phyloP scores from a whole-genome alignment of 2,888 invertebrate species.

The Cylloceria caligata region DNA sequence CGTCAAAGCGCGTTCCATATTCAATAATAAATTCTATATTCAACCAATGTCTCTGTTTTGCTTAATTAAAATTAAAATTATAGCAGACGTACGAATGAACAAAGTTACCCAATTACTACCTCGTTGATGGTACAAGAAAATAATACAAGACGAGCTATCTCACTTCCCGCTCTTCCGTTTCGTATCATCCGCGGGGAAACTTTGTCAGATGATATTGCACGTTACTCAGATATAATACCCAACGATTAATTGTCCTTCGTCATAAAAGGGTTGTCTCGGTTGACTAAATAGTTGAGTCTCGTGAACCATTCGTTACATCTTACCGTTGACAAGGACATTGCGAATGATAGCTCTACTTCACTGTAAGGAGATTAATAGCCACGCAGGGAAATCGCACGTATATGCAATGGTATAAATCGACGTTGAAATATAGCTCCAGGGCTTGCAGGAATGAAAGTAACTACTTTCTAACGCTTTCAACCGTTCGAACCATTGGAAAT shows the following conservation, averaged over 20 bases:
- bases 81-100: neutral
- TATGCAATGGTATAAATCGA: neutral
- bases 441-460: neutral
- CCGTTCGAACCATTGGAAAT: neutral
- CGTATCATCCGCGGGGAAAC: conserved; percentile 1
- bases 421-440: neutral
- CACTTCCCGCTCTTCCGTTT: neutral
- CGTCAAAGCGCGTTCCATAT: neutral
- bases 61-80: neutral
- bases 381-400: neutral
- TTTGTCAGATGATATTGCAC: conserved; percentile 53
- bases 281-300: conserved; percentile 60
- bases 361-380: conserved; percentile 53
- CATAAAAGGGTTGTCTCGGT: conserved; percentile 35
- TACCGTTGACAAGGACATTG: conserved; percentile 43
- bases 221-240: conserved; percentile 36
- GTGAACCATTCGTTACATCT: conserved; percentile 39
- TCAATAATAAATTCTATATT: neutral
- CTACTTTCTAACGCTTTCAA: neutral
- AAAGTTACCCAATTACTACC: neutral
- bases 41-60: neutral
- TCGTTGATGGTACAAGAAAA: neutral
- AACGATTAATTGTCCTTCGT: conserved; percentile 59
- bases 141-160: neutral
- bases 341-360: conserved; percentile 60